These are phyloP conservation scores for Sander vitreus DNA, from an alignment of 2,113 vertebrate genomes.

Conservation along the genomic window DNA sequence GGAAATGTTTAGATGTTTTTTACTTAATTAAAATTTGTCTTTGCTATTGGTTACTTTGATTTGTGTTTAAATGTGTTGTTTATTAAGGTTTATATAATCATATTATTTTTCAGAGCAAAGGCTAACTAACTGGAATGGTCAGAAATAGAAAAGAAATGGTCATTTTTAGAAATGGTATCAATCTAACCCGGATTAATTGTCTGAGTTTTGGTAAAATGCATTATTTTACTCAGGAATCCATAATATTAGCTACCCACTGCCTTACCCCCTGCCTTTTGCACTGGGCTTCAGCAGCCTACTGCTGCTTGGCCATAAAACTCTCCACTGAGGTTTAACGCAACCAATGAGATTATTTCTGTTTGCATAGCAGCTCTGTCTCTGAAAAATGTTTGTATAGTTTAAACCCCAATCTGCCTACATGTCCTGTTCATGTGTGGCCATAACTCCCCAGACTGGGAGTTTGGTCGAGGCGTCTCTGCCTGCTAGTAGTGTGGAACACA, in stretches of 20 bases:
- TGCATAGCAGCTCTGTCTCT: conserved; percentile 66
- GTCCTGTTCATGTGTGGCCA: conserved; percentile 75
- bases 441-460: conserved; percentile 61
- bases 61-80: background rate
- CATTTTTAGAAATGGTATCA: background rate
- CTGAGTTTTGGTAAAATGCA: conserved; percentile 4
- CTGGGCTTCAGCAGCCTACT: conserved; percentile 35
- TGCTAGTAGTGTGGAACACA: conserved; percentile 70
- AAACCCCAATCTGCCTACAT: conserved; percentile 69
- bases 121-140: background rate
- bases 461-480: conserved; percentile 53
- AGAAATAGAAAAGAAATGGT: background rate
- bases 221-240: conserved; percentile 27
- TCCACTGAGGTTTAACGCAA: conserved; percentile 64
- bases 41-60: background rate
- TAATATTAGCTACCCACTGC: conserved; percentile 39
- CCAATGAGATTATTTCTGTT: conserved; percentile 77
- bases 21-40: background rate
- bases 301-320: conserved; percentile 51
- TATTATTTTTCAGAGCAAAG: background rate
- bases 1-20: conserved; percentile 1
- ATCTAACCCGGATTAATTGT: background rate
- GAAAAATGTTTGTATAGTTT: conserved; percentile 72
- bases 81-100: background rate
- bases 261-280: conserved; percentile 40